Conservation (phyloP, 2,113 vertebrate species). For the Paratilapia polleni region DNA sequence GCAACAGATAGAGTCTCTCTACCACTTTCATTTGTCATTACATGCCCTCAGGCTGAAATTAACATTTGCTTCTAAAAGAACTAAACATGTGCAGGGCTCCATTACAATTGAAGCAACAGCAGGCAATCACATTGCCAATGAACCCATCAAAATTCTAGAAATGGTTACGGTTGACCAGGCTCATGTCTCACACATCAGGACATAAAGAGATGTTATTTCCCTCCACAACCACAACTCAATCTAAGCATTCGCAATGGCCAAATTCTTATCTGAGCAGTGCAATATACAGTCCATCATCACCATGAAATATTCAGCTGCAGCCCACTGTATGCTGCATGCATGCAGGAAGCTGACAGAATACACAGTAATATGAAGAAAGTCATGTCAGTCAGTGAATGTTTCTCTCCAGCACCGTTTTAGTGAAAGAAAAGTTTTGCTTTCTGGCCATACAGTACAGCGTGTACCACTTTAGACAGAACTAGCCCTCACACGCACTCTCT, state of each 20-base stretch:
- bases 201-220: conserved; percentile 55
- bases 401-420: neutral
- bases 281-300: conserved; percentile 34
- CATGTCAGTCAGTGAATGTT: neutral
- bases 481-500: neutral
- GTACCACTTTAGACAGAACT: neutral
- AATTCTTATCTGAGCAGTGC: conserved; percentile 28
- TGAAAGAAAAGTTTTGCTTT: neutral
- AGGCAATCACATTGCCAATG: conserved; percentile 34
- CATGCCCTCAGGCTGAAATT: conserved; percentile 44
- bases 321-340: neutral
- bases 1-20: neutral
- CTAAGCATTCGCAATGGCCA: conserved; percentile 39
- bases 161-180: conserved; percentile 51
- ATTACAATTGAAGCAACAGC: conserved; percentile 53
- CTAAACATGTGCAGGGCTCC: conserved; percentile 15
- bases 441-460: neutral
- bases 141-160: conserved; percentile 48
- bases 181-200: conserved; percentile 44
- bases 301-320: conserved; percentile 32
- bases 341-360: neutral
- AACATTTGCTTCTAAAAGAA: conserved; percentile 33
- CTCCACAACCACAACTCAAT: conserved; percentile 27
- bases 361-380: neutral
- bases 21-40: conserved; percentile 33